Evolutionary conservation across 2,113 vertebrate genomes (phyloP), one percentile per base, ranked within the genome.

Genomic region (Limnothrissa miodon): DNA sequence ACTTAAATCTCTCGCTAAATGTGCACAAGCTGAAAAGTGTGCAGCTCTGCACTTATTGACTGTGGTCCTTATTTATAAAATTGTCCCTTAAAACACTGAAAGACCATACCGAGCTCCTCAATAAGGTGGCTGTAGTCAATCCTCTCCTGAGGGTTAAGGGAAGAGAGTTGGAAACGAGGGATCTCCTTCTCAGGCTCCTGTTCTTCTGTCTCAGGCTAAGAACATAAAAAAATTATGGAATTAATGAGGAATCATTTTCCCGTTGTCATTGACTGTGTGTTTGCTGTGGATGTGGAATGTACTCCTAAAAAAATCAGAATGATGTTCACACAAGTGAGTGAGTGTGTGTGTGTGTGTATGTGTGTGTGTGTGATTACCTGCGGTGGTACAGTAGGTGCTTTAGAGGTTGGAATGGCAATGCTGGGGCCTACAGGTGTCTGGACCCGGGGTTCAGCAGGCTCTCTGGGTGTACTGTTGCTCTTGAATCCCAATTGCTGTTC

Each of bases 121-220:
- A 99, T 99, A 84, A 99, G 94, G 87, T 97, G 96, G 90, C 95
- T 97, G 93, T 99, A 99, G 92, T 98, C 96, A 78, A 99, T 95
- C 90, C 97, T 96, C 86, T 99, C 98, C 90, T 99, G 97, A 86
- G 98, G 97, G 92, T 95, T 98, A 90, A 99, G 95, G 42, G 97
- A 99, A 82, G 98, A 99, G 82, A 99, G 90, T 92, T 98, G 97
- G 89, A 99, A 99, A 89, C 94, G 94, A 59, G 94, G 95, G 0
- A 74, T 74, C 66, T 15, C 39, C 66, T 74, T 74, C 66, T 39
- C 66, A 33, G 66, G 66, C 33, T 74, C 29, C 29, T 78, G 78
- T 17, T 87, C 90, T 66, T 90, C 86, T 7, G 93, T 91, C 86
- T 90, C 85, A 78, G 42, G 48, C 87, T 89, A 81, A 83, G 66